phyloP scores from a whole-genome alignment of 2,113 vertebrate species.

The Protobothrops mucrosquamatus region DNA sequence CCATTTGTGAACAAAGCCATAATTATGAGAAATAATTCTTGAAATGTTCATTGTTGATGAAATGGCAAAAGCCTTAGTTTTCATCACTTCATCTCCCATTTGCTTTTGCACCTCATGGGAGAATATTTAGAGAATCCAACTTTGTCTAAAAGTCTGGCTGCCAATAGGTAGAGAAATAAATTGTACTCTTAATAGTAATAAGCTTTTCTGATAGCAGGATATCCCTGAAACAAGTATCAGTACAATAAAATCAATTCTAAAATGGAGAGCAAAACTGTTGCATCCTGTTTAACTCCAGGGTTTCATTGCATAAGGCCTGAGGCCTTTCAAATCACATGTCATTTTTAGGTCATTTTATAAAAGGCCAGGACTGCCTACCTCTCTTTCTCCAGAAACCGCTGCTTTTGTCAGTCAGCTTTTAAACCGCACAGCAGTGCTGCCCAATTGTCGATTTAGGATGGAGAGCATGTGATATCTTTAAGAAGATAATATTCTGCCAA shows the following conservation, averaged over 20 bases:
- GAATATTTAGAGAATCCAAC: background rate
- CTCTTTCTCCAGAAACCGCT: background rate
- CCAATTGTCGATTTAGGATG: constrained; percentile 39
- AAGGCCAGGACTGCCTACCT: background rate
- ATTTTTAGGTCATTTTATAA: constrained; percentile 4
- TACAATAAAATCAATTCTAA: background rate
- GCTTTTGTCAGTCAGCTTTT: constrained; percentile 48
- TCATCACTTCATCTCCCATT: background rate
- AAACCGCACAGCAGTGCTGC: constrained; percentile 30
- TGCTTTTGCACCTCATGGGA: background rate
- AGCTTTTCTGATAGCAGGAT: background rate
- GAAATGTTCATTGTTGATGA: background rate
- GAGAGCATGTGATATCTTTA: constrained; percentile 39
- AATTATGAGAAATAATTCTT: background rate
- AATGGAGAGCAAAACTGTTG: background rate
- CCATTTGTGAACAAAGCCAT: background rate
- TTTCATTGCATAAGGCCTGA: background rate
- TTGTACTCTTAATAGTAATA: background rate
- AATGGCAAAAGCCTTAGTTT: background rate
- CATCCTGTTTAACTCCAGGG: background rate
- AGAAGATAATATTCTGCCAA: constrained; percentile 53
- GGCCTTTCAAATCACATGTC: background rate
- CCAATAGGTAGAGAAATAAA: background rate
- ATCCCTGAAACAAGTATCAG: background rate
- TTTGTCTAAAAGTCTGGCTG: background rate